phyloP scores from a whole-genome alignment of 2,113 vertebrate species.

The Pollimyrus isidori region DNA sequence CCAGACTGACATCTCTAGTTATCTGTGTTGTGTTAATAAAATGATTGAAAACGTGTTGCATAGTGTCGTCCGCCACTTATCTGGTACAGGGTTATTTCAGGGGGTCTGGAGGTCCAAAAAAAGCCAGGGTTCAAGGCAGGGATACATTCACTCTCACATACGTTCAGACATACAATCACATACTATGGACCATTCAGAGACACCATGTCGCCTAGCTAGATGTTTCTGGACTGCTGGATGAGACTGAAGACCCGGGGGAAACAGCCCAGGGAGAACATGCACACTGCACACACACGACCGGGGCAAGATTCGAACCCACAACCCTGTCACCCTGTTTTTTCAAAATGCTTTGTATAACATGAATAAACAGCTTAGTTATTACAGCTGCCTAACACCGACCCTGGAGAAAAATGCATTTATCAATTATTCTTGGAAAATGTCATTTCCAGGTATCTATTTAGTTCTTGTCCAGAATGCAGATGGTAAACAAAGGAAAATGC shows the following conservation, averaged over 20 bases:
- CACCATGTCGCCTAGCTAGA: not conserved
- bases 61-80: not conserved
- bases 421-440: not conserved
- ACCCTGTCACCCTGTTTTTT: not conserved
- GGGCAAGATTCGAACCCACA: not conserved
- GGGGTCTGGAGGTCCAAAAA: not conserved
- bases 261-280: not conserved
- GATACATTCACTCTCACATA: not conserved
- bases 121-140: not conserved
- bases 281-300: not conserved
- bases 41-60: not conserved
- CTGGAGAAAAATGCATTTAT: not conserved
- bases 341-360: not conserved
- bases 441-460: not conserved
- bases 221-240: not conserved
- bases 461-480: not conserved
- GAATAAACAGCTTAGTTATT: not conserved
- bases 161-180: not conserved
- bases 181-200: not conserved
- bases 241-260: not conserved
- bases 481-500: not conserved
- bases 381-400: not conserved
- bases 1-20: not conserved
- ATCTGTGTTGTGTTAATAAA: conserved; percentile 1
- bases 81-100: not conserved